Evolutionary conservation across 2,113 vertebrate species (phyloP).

Genomic region (Megaleporinus macrocephalus): DNA sequence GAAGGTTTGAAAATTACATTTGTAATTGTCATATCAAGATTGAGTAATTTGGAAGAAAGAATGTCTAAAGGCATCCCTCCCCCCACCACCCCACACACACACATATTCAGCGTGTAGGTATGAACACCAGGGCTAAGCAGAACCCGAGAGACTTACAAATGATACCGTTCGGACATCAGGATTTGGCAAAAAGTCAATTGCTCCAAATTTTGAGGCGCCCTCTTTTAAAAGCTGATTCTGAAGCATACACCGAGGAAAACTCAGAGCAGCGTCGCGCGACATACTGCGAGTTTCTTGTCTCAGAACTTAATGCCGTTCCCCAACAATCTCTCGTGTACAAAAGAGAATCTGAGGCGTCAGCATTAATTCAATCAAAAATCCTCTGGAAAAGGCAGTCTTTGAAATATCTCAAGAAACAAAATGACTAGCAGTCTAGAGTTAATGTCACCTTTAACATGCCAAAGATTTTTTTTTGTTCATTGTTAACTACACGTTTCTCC

Average conservation of each 20-base stretch:
- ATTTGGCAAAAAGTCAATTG: background rate
- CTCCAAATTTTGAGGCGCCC: slow-evolving; percentile 10
- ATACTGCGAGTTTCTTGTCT: background rate
- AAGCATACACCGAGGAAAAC: slow-evolving; percentile 3
- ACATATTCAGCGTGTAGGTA: background rate
- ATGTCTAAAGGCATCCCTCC: slow-evolving; percentile 12
- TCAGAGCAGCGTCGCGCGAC: background rate
- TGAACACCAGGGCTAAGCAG: background rate
- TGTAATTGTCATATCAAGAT: slow-evolving; percentile 24
- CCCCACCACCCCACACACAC: no score
- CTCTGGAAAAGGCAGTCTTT: slow-evolving; percentile 45
- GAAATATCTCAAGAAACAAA: slow-evolving; percentile 29
- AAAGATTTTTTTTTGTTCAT: slow-evolving; percentile 30
- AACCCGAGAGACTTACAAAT: background rate
- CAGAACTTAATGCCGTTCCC: slow-evolving; percentile 16
- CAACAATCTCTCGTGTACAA: slow-evolving; percentile 20
- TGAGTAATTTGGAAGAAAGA: slow-evolving; percentile 10
- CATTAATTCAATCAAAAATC: slow-evolving; percentile 27
- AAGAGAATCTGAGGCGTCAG: slow-evolving; percentile 40
- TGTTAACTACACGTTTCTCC: slow-evolving; percentile 39
- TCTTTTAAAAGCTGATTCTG: background rate
- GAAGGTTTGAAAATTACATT: slow-evolving; percentile 34
- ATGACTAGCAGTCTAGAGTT: slow-evolving; percentile 35
- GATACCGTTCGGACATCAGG: background rate
- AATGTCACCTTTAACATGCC: slow-evolving; percentile 48